phyloP scores from a whole-genome alignment of 2,797 vertebrate species.

The Sphenodon punctatus region DNA sequence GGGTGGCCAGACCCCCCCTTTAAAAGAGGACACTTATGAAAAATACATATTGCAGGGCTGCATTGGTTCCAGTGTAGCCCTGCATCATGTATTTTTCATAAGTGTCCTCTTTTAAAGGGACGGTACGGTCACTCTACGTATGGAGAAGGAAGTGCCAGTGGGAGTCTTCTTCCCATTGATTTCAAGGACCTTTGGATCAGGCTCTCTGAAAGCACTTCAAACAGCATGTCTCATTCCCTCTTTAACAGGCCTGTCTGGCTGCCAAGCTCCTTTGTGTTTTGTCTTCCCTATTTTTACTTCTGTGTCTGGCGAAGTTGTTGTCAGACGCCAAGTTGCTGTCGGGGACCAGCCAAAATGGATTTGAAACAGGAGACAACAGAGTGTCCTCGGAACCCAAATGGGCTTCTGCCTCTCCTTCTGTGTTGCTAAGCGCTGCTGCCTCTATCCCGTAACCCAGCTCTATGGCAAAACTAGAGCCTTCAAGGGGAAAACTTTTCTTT shows the following conservation, averaged over 20 bases:
- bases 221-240: background rate
- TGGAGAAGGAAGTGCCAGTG: too few relatives aligned
- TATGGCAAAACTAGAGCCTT: background rate
- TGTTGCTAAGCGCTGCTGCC: background rate
- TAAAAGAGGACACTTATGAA: too few relatives aligned
- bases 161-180: too few relatives aligned
- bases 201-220: background rate
- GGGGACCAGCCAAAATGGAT: background rate
- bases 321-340: background rate
- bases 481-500: background rate
- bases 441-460: background rate
- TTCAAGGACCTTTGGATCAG: too few relatives aligned
- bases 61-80: too few relatives aligned
- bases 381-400: background rate
- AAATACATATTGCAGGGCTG: too few relatives aligned
- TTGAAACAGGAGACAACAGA: background rate
- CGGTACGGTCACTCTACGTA: too few relatives aligned
- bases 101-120: too few relatives aligned
- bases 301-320: accelerated
- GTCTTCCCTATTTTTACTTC: background rate
- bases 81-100: too few relatives aligned
- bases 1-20: too few relatives aligned
- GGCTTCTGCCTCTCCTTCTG: background rate
- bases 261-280: background rate
- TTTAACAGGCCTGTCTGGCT: background rate